A percentile compares a stretch with the other conserved stretches of the same genome.
These are phyloP conservation scores for Drosophila novamexicana DNA, from an alignment of 1,140 invertebrate species.

Conservation along the genomic window DNA sequence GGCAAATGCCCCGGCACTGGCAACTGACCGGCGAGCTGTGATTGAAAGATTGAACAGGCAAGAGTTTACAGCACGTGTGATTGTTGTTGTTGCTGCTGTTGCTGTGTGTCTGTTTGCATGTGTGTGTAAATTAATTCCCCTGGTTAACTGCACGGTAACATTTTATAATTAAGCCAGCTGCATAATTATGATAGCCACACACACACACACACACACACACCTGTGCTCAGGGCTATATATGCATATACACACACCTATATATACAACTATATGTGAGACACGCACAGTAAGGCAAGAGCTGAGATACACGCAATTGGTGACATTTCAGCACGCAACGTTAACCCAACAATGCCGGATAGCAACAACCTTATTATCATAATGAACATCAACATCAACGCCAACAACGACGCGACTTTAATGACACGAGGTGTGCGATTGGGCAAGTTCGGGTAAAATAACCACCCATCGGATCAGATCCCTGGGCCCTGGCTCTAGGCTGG, in stretches of 20 bases:
- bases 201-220: constrained; percentile 26
- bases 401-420: constrained; percentile 54
- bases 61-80: constrained; percentile 2
- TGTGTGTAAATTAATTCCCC: constrained; percentile 74
- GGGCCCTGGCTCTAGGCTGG: constrained; percentile 25
- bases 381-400: constrained; percentile 54
- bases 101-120: constrained; percentile 7
- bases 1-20: constrained; percentile 6
- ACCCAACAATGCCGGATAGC: constrained; percentile 50
- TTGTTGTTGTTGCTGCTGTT: constrained; percentile 34
- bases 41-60: constrained; percentile 67
- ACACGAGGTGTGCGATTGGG: neutral
- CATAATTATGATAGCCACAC: constrained; percentile 72
- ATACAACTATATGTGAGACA: constrained; percentile 33
- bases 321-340: constrained; percentile 80
- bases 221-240: constrained; percentile 19
- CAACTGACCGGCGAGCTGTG: constrained; percentile 54
- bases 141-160: constrained; percentile 79
- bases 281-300: constrained; percentile 16
- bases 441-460: neutral
- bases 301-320: constrained; percentile 75
- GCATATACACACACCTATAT: constrained; percentile 2
- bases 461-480: neutral
- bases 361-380: constrained; percentile 75
- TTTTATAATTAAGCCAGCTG: constrained; percentile 82